Evolutionary conservation across 1,140 invertebrate species (phyloP), one percentile per base, ranked within the genome.

Genomic region (Melanaphis sacchari): DNA sequence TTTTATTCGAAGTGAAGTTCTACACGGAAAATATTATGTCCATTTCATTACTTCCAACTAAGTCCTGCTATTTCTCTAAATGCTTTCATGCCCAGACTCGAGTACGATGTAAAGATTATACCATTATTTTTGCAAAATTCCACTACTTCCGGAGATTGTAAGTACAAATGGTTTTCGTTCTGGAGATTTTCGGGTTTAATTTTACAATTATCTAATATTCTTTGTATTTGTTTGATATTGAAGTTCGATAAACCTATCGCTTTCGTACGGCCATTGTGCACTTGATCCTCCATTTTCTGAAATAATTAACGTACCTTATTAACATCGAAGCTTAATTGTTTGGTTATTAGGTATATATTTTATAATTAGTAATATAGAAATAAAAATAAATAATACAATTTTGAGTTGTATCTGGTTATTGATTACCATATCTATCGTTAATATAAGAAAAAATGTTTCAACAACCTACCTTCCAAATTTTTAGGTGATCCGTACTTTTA

Each of bases 161-260:
- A 96, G 94, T 98, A 98, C 0, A 97, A 96, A 95, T 99, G 98
- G 46, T 98, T 95, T 94, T 99, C 98, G 46, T 98, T 96, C 96
- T 98, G 96, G 94, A 96, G 94, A 94, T 95, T 94, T 31, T 94
- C 94, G 41, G 94, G 94, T 52, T 76, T 93, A 85, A 95, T 94
- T 49, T 93, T 91, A 11, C 94, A 93, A 31, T 43, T 52, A 21
- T 94, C 93, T 54, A 95, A 66, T 81, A 95, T 94, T 90, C 94
- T 93, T 82, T 94, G 40, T 38, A 95, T 94, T 94, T 95, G 95
- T 26, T 94, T 59, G 1, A 89, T 49, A 93, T 95, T 95, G 94
- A 95, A 95, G 92, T 95, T 95, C 7, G 95, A 95, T 21, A 95
- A 46, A 0, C 95, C 95, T 46, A 95, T 46, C 3, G 85, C 2